Conservation (phyloP, 1,140 invertebrate species). For the Pseudomyrmex concolor region DNA sequence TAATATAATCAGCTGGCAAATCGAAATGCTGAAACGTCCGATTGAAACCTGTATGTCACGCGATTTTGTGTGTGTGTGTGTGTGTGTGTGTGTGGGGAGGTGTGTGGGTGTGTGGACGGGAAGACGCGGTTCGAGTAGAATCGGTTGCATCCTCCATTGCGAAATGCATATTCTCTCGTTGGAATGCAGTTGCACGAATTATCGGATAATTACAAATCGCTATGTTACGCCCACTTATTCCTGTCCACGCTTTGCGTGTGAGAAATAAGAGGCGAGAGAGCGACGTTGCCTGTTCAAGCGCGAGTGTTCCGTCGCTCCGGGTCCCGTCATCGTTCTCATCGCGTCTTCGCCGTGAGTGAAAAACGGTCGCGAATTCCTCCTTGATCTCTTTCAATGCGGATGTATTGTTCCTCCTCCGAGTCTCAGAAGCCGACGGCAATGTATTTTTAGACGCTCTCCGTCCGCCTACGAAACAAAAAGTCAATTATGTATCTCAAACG, state of each 20-base stretch:
- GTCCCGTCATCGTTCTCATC: background rate
- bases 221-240: conserved; percentile 51
- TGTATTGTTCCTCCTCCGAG: too few species aligned
- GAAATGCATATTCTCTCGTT: conserved; percentile 49
- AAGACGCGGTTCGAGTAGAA: conserved; percentile 28
- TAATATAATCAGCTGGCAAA: too few species aligned
- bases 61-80: too few species aligned
- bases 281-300: too few species aligned
- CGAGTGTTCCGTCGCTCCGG: background rate
- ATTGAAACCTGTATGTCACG: background rate
- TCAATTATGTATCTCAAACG: too few species aligned
- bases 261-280: too few species aligned
- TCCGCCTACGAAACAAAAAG: too few species aligned
- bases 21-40: background rate
- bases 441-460: too few species aligned
- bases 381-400: too few species aligned
- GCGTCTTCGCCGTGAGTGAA: background rate
- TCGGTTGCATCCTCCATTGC: conserved; percentile 43
- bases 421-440: too few species aligned
- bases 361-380: too few species aligned
- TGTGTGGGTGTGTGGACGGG: background rate
- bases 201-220: conserved; percentile 63
- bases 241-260: background rate
- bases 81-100: too few species aligned
- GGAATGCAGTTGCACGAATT: conserved; percentile 68